Percentiles rank a stretch among this genome's conserved stretches.
phyloP scores from a whole-genome alignment of 2,113 vertebrate species.

The Periophthalmus modestus region DNA sequence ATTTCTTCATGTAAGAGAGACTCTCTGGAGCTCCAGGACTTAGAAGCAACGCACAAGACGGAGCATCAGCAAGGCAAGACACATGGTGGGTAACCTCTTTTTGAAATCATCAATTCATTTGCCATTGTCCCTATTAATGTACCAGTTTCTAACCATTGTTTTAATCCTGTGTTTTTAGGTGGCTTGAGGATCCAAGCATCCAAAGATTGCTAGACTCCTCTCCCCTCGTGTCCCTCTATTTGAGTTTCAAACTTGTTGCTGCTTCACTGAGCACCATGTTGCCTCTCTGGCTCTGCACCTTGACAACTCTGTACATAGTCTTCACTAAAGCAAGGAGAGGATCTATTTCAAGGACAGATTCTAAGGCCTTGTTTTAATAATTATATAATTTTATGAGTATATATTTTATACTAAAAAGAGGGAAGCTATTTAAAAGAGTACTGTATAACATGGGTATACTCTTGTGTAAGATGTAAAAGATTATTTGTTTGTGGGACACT shows the following conservation, averaged over 20 bases:
- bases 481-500: conserved; percentile 62
- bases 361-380: conserved; percentile 67
- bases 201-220: conserved; percentile 76
- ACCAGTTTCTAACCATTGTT: conserved; percentile 21
- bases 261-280: conserved; percentile 55
- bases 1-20: conserved; percentile 72
- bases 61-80: conserved; percentile 66
- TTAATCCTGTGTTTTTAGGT: conserved; percentile 55
- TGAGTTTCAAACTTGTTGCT: conserved; percentile 42
- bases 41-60: conserved; percentile 71
- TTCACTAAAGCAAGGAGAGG: conserved; percentile 67
- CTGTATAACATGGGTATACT: conserved; percentile 84
- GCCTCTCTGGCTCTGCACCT: conserved; percentile 24
- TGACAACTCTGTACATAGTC: conserved; percentile 72
- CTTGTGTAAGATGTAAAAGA: conserved; percentile 80
- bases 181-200: conserved; percentile 74
- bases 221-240: conserved; percentile 24
- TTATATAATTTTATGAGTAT: conserved; percentile 82
- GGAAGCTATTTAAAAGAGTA: conserved; percentile 86
- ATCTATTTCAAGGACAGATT: conserved; percentile 78
- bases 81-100: conserved; percentile 62
- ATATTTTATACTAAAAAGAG: conserved; percentile 86
- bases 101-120: not conserved
- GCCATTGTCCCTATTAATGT: not conserved
- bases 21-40: conserved; percentile 83